Percentiles rank a stretch among this genome's conserved stretches.
phyloP scores from a whole-genome alignment of 1,140 invertebrate species.

The Orchesella cincta region DNA sequence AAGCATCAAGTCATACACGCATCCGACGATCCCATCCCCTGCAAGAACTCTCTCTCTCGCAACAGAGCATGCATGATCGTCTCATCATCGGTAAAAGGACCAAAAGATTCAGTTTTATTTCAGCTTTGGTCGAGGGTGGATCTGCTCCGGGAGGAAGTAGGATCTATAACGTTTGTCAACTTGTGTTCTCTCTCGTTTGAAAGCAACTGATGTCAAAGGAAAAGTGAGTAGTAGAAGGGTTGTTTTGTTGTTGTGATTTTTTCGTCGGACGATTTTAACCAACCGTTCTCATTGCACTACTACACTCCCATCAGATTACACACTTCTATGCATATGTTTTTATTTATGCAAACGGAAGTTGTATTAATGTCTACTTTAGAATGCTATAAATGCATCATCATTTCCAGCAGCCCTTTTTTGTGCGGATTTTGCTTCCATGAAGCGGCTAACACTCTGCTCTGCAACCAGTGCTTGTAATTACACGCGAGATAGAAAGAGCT shows the following conservation, averaged over 20 bases:
- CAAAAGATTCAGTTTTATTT: constrained; percentile 19
- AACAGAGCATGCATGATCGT: background rate
- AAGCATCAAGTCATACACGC: background rate
- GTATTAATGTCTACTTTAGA: constrained; percentile 22
- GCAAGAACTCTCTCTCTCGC: background rate
- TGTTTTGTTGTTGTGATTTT: constrained; percentile 16
- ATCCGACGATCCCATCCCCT: background rate
- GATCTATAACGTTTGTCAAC: no score
- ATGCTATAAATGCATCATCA: constrained; percentile 5
- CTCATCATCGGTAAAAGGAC: background rate
- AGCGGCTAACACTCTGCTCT: background rate
- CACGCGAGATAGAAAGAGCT: background rate
- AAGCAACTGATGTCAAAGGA: background rate
- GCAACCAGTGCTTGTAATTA: background rate
- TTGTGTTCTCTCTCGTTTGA: background rate
- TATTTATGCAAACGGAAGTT: no score
- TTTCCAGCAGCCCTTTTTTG: background rate
- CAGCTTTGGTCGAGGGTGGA: constrained; percentile 20
- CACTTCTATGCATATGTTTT: background rate
- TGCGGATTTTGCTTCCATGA: no score
- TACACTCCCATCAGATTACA: background rate
- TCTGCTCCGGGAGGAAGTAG: background rate
- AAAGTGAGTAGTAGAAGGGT: background rate
- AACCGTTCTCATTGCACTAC: background rate
- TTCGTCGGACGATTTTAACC: background rate